Conservation (phyloP, 1,140 invertebrate species). For the Pomacea maculata region DNA sequence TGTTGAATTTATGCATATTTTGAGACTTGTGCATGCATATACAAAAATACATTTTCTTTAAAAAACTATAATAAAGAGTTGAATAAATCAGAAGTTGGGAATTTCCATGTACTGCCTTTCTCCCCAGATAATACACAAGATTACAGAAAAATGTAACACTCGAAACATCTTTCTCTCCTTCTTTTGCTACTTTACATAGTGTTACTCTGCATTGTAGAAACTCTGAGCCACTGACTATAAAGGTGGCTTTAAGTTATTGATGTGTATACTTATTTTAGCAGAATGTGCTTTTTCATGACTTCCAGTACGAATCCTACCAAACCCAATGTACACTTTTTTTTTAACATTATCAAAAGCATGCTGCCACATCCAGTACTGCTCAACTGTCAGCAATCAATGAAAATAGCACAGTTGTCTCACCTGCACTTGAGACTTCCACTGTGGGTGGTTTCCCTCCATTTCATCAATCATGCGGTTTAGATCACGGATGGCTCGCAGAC, state of each 20-base stretch:
- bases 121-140: too few species aligned
- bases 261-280: too few species aligned
- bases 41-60: too few species aligned
- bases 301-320: too few species aligned
- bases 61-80: neutral
- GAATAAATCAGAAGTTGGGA: neutral
- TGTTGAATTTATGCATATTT: slow-evolving; percentile 46
- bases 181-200: too few species aligned
- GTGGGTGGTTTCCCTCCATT: slow-evolving; percentile 74
- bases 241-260: too few species aligned
- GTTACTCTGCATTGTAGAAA: too few species aligned
- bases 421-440: slow-evolving; percentile 74
- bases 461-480: slow-evolving; percentile 92
- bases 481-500: slow-evolving; percentile 83
- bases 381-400: neutral
- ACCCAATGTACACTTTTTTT: neutral
- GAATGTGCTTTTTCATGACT: too few species aligned
- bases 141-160: neutral
- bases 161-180: too few species aligned
- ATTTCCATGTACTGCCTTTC: neutral
- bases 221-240: too few species aligned
- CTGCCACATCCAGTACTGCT: neutral
- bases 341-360: neutral
- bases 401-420: neutral
- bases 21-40: neutral